Base-by-base conservation (phyloP, 2,888 invertebrate species). In the Aspidiotus rigidus region DNA sequence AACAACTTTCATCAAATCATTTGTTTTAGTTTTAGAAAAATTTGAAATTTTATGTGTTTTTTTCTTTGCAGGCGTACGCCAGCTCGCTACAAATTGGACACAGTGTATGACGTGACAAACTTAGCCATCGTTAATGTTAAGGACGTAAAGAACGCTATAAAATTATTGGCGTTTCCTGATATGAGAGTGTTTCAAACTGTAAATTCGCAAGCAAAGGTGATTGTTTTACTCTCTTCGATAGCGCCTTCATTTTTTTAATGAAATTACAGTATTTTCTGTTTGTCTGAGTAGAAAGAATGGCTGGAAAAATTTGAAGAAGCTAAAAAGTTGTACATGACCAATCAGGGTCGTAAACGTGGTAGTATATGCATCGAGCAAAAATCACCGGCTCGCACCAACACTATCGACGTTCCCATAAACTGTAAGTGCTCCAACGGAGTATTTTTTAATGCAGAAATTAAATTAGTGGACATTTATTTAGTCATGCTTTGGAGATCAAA, bases 91-190 rank as follows among this genome's bases (percentile, higher is more conserved):
- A 87, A 88, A 77, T 90, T 89, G 80, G 90, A 92, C 79, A 84
- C 84, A 10, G 83, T 88, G 76, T 93, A 92, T 77, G 89, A 92
- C 74, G 82, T 93, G 56, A 91, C 92, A 76, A 92, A 88, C 77
- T 81, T 96, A 74, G 96, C 95, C 28, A 90, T 96, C 40, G 94
- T 97, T 0, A 97, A 97, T 79, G 93, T 96, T 64, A 83, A 90
- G 75, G 93, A 96, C 80, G 83, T 91, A 72, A 93, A 91, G 63
- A 89, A 87, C 72, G 93, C 93, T 7, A 94, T 97, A 76, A 97
- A 97, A 79, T 85, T 97, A 10, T 81, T 97, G 73, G 93, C 93
- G 66, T 95, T 95, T 76, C 95, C 96, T 28, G 93, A 94, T 74
- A 90, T 93, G 0, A 85, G 93, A 76, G 88, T 94, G 62, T 94